Base-by-base conservation (phyloP, 1,140 invertebrate species). In the Macrostomum lignano region DNA sequence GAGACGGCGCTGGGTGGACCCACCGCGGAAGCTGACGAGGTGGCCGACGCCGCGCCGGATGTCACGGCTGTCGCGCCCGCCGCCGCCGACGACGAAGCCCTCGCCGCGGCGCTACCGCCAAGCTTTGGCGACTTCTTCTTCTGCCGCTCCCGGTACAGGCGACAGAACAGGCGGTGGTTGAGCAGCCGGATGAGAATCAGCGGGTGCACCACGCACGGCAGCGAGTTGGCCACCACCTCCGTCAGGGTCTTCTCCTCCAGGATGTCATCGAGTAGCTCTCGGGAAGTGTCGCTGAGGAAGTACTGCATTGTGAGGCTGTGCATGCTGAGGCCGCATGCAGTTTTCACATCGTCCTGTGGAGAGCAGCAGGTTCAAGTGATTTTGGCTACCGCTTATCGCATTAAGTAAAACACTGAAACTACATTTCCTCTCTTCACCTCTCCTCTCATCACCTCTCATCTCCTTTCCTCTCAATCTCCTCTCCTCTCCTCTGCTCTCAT, bases 101-200 rank as follows among this genome's bases (percentile, higher is more conserved):
- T n/a, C n/a, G n/a, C n/a, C 35, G 31, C 14, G 58, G 48, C 10
- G 55, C 48, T 28, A 45, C 47, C n/a, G 58, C 60, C n/a, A 53
- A 58, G 2, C 62, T 43, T 19, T 32, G 38, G 7, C 38, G 31
- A 10, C 39, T 30, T 7, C 37, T 41, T 13, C 39, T 11, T 13
- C 35, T 33, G n/a, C 30, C 23, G n/a, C 11, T 7, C 29, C 10
- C 19, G 15, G 9, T 28, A 28, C 19, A 17, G 19, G 15, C 48
- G 48, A 7, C 52, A 48, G 41, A 62, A 62, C 13, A 69, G 49
- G 28, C 65, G 56, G 44, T 69, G 67, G 28, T 65, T 57, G 14
- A 69, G 49, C 3, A 69, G 50, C 7, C 67, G 49, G 9, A 69
- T 44, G 7, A 69, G 49, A 10, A 69, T 65, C 3, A 68, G 47